Percentiles rank a stretch among this genome's conserved stretches.
phyloP scores from a whole-genome alignment of 2,888 invertebrate genomes.

The Noctuana brunneofusca region DNA sequence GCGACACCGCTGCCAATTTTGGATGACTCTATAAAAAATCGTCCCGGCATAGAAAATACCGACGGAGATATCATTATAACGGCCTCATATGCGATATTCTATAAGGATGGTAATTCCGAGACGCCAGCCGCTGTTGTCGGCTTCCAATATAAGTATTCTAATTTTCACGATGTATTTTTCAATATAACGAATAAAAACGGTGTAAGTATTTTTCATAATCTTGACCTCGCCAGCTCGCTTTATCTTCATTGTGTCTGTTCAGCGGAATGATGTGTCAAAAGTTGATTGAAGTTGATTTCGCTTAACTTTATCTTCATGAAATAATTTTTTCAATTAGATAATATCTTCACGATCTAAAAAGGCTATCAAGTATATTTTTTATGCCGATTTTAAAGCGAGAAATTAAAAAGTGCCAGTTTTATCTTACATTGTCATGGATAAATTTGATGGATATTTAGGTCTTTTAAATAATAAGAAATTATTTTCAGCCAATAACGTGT shows the following conservation, averaged over 20 bases:
- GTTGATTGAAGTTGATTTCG: not conserved
- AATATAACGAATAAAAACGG: slow-evolving; percentile 77
- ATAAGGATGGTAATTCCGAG: slow-evolving; percentile 87
- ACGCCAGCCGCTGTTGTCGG: slow-evolving; percentile 96
- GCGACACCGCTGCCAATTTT: slow-evolving; percentile 86
- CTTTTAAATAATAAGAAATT: not conserved
- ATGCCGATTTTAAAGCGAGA: too few relatives aligned
- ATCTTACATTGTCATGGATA: too few relatives aligned
- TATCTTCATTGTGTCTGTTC: not conserved
- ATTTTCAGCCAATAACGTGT: slow-evolving; percentile 67
- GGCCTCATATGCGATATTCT: slow-evolving; percentile 92
- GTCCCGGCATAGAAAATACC: slow-evolving; percentile 61
- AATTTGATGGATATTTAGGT: too few relatives aligned
- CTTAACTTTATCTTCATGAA: not conserved
- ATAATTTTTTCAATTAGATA: too few relatives aligned
- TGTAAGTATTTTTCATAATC: slow-evolving; percentile 44
- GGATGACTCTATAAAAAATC: slow-evolving; percentile 60
- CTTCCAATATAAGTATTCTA: slow-evolving; percentile 89
- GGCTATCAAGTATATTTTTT: too few relatives aligned
- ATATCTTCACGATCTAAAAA: too few relatives aligned
- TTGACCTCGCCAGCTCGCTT: not conserved
- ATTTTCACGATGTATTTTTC: slow-evolving; percentile 87
- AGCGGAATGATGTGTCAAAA: slow-evolving; percentile 13
- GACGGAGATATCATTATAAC: slow-evolving; percentile 87
- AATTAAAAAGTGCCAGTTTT: too few relatives aligned